Conservation (phyloP, 2,888 invertebrate genomes). For the Alloplasta piceator region DNA sequence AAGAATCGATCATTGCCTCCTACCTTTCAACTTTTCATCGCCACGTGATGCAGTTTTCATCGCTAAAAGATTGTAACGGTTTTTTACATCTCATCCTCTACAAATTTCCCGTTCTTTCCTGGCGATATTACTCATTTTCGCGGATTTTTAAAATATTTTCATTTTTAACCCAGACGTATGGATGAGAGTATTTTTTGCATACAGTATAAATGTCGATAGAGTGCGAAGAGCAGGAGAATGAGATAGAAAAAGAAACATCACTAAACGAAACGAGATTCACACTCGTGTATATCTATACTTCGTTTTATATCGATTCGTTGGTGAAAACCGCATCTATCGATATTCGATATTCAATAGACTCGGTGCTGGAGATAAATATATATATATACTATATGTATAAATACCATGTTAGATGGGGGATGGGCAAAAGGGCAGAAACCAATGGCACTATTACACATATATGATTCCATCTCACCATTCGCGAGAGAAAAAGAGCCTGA, state of each 20-base stretch:
- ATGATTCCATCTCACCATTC: slow-evolving; percentile 21
- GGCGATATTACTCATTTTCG: slow-evolving; percentile 22
- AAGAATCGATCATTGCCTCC: background rate
- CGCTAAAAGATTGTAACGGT: slow-evolving; percentile 15
- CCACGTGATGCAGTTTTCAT: slow-evolving; percentile 13
- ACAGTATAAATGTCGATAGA: slow-evolving; percentile 42
- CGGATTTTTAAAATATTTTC: background rate
- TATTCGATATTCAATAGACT: slow-evolving; percentile 65
- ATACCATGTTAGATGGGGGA: slow-evolving; percentile 7
- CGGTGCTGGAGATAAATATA: slow-evolving; percentile 43
- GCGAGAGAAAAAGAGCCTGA: slow-evolving; percentile 29
- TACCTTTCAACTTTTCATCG: slow-evolving; percentile 2
- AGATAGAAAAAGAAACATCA: slow-evolving; percentile 26
- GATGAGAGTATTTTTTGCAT: slow-evolving; percentile 46
- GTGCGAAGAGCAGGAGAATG: slow-evolving; percentile 33
- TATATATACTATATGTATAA: slow-evolving; percentile 28
- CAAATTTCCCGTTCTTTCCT: background rate
- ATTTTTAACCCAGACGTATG: slow-evolving; percentile 48
- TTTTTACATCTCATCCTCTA: slow-evolving; percentile 22
- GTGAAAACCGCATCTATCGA: slow-evolving; percentile 62
- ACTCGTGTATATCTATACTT: slow-evolving; percentile 19
- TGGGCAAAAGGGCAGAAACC: slow-evolving; percentile 45
- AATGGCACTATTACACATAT: slow-evolving; percentile 35
- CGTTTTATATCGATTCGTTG: slow-evolving; percentile 60
- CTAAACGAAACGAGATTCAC: slow-evolving; percentile 43